Base-by-base conservation (phyloP, 2,888 invertebrate species). In the Anthrax anthrax region DNA sequence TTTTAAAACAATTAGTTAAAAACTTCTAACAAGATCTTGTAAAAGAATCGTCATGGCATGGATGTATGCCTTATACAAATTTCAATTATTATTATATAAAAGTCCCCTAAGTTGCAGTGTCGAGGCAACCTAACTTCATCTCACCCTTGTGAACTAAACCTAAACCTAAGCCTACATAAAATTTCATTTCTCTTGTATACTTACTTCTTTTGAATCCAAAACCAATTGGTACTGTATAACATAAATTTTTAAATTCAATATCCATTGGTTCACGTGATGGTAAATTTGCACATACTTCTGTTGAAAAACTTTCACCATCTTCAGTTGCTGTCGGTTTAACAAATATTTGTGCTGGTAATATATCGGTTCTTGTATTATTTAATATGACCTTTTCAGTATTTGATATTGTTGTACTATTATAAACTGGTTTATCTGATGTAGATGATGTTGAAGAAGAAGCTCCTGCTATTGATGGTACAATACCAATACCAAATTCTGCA, bases 241-340 rank as follows among this genome's bases (percentile, higher is more conserved):
- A 76, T 51, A 88, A 73, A 58, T 84, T 77, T 49, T 80, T 78
- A 63, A 87, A 87, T 53, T 76, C 73, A 51, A 88, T 77, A 59
- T 86, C 83, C 34, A 85, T 73, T 2, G 76, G 73, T 14, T 77
- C 72, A 40, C 69, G 67, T 9, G 60, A 51, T 10, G 68, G 68
- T 44, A 69, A 54, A 52, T 66, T 64, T 18, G 65, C 61, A 18
- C 69, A 58, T 2, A 60, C 54, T 40, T 54, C 60, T 34, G 49
- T 17, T 8, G 4, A 32, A 27, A 27, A 27, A 27, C 23, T 27
- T 37, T 17, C 19, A 18, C 18, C 18, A 19, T 32, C 37, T 39
- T 37, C 18, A 14, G 46, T 44, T 39, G 36, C 18, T 13, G 46
- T 44, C 14, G 45, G 36, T 32, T 46, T 46, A 18, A 48, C 29